These are phyloP conservation scores for Macrostomum cliftonense DNA, from an alignment of 2,888 invertebrate species.

Conservation along the genomic window DNA sequence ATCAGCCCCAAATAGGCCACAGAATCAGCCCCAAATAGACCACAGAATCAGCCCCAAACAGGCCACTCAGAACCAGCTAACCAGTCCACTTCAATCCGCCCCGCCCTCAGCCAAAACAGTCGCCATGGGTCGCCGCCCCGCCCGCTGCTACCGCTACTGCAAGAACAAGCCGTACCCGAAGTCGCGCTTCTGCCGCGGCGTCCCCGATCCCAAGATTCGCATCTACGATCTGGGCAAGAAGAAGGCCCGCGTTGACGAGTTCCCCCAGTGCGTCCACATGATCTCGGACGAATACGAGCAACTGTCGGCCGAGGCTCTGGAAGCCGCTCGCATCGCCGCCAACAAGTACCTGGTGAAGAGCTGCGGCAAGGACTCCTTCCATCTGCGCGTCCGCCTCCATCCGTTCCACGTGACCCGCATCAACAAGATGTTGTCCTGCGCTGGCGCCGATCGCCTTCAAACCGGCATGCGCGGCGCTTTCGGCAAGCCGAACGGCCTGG, in stretches of 20 bases:
- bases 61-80: too few relatives aligned
- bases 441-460: slow-evolving; percentile 98
- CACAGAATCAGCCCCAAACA: too few relatives aligned
- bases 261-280: slow-evolving; percentile 89
- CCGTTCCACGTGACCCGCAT: slow-evolving; percentile 98
- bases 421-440: slow-evolving; percentile 99
- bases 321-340: slow-evolving; percentile 96
- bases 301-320: slow-evolving; percentile 90
- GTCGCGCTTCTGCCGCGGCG: slow-evolving; percentile 98
- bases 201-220: slow-evolving; percentile 95
- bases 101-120: too few relatives aligned
- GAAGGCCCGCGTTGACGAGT: slow-evolving; percentile 86
- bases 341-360: slow-evolving; percentile 84
- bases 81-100: too few relatives aligned
- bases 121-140: too few relatives aligned
- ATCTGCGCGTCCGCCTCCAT: slow-evolving; percentile 89
- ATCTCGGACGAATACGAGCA: slow-evolving; percentile 99
- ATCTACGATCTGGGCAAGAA: slow-evolving; percentile 98
- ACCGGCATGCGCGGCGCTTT: slow-evolving; percentile 99
- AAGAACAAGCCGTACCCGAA: slow-evolving; percentile 99
- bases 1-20: too few relatives aligned
- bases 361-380: slow-evolving; percentile 98
- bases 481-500: slow-evolving; percentile 95
- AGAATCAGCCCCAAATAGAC: too few relatives aligned
- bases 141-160: slow-evolving; percentile 73